A percentile compares a stretch with the other conserved stretches of the same genome.
Evolutionary conservation across 2,797 vertebrate species (phyloP).

Genomic region (Cuniculus paca): DNA sequence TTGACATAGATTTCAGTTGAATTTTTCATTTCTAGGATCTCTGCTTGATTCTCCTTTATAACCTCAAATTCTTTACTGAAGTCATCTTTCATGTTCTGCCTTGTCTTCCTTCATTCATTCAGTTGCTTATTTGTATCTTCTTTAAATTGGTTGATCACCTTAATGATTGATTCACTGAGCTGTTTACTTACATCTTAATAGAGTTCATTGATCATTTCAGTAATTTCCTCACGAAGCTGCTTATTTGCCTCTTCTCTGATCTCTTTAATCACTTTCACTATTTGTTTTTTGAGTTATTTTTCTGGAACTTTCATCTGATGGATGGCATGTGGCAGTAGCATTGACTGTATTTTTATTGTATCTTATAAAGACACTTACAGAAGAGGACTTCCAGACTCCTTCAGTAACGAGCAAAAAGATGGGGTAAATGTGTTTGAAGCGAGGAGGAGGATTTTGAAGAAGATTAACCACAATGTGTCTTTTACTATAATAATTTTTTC

Average conservation of each 20-base stretch:
- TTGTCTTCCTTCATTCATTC: not conserved
- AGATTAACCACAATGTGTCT: not conserved
- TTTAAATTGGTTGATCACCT: not conserved
- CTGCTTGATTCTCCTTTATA: not conserved
- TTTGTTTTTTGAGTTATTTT: not conserved
- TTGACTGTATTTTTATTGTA: not conserved
- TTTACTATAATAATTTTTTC: not conserved
- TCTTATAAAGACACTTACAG: not conserved
- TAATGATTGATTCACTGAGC: not conserved
- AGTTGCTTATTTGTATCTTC: not conserved
- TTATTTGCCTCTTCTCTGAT: not conserved
- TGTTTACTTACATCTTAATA: not conserved
- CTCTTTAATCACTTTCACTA: not conserved
- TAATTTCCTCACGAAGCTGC: not conserved
- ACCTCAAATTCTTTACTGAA: not conserved
- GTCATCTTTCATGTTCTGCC: not conserved
- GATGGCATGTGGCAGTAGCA: not conserved
- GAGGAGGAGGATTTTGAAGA: not conserved
- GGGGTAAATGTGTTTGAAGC: not conserved
- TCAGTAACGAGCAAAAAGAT: not conserved
- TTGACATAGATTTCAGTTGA: not conserved
- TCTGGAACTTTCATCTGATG: not conserved
- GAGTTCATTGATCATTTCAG: not conserved
- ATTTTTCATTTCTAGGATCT: not conserved
- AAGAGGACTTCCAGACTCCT: not conserved